phyloP scores from a whole-genome alignment of 2,113 vertebrate genomes.

The Protomyctophum bolini region DNA sequence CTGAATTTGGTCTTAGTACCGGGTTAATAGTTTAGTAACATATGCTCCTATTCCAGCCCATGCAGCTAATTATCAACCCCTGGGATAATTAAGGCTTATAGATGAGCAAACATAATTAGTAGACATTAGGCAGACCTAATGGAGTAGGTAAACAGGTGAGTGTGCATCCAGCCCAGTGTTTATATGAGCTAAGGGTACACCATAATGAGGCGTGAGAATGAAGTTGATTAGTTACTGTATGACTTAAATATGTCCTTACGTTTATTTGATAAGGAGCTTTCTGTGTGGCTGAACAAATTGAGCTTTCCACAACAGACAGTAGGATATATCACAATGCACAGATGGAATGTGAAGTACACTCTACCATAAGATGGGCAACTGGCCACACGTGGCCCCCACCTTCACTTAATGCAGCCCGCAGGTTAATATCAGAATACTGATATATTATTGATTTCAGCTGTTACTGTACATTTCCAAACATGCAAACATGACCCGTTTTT shows the following conservation, averaged over 20 bases:
- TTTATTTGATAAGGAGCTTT: constrained; percentile 46
- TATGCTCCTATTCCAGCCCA: constrained; percentile 59
- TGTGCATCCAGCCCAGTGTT: constrained; percentile 72
- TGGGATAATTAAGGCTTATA: constrained; percentile 80
- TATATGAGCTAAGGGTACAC: constrained; percentile 71
- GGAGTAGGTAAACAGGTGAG: constrained; percentile 77
- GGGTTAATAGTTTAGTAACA: constrained; percentile 59
- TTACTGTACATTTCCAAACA: too few species aligned
- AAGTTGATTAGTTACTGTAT: constrained; percentile 79
- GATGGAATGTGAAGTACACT: background rate
- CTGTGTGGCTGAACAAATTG: constrained; percentile 13
- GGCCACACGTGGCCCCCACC: background rate
- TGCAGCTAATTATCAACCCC: constrained; percentile 73
- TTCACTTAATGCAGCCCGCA: too few species aligned
- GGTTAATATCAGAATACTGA: too few species aligned
- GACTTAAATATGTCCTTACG: constrained; percentile 77
- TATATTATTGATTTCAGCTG: too few species aligned
- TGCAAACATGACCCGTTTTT: too few species aligned
- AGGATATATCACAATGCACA: constrained; percentile 6
- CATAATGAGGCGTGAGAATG: constrained; percentile 76
- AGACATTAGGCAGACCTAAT: constrained; percentile 75
- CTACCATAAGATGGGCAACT: background rate
- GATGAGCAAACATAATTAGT: constrained; percentile 83
- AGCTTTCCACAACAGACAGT: background rate
- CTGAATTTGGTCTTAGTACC: constrained; percentile 29